Percentiles rank a stretch among this genome's conserved stretches.
Conservation (phyloP, 1,140 invertebrate genomes). For the Hermatobates lingyangjiaoensis region DNA sequence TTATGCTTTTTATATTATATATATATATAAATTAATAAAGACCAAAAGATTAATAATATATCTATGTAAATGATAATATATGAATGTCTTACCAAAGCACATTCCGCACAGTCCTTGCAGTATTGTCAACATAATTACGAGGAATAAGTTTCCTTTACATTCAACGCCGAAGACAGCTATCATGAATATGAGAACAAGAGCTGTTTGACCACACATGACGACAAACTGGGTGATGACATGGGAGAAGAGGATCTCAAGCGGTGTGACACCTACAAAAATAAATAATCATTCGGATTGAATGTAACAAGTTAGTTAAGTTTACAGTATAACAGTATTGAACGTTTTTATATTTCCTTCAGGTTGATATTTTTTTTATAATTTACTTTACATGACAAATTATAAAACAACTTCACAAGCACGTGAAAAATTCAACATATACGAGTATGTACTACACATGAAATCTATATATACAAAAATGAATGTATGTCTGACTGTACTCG, state of each 20-base stretch:
- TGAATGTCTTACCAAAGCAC: slow-evolving; percentile 72
- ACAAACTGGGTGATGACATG: slow-evolving; percentile 74
- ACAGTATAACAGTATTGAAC: slow-evolving; percentile 18
- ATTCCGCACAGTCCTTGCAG: slow-evolving; percentile 80
- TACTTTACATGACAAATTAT: no score
- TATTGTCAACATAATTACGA: slow-evolving; percentile 56
- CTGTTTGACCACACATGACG: slow-evolving; percentile 68
- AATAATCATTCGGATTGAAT: no score
- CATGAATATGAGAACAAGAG: slow-evolving; percentile 59
- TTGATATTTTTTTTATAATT: no score
- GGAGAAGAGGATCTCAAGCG: slow-evolving; percentile 55
- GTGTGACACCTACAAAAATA: slow-evolving; percentile 25
- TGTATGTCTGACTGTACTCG: no score
- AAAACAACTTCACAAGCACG: no score
- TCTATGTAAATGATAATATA: no score
- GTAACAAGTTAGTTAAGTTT: neutral
- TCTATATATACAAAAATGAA: no score
- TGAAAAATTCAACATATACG: no score
- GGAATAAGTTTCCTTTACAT: slow-evolving; percentile 51
- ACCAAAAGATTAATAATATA: no score
- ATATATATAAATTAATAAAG: no score
- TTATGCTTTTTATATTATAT: no score
- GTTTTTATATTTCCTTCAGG: neutral
- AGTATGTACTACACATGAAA: no score
- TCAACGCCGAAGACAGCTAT: slow-evolving; percentile 68